Evolutionary conservation across 2,888 invertebrate genomes (phyloP).

Genomic region (Caenorhabditis uteleia): DNA sequence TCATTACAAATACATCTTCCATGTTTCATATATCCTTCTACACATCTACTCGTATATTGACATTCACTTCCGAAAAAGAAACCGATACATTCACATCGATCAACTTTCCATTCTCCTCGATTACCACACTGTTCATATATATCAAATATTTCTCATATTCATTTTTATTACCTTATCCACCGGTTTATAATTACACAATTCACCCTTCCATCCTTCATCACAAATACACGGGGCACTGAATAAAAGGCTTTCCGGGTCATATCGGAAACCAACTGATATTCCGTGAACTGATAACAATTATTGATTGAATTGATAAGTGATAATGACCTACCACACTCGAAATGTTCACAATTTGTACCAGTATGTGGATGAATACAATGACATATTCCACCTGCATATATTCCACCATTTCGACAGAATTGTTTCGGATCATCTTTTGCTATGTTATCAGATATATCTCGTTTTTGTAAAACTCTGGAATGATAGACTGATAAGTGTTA

Average conservation of each 20-base stretch:
- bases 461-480: slow-evolving; percentile 31
- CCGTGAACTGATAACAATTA: slow-evolving; percentile 54
- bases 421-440: slow-evolving; percentile 43
- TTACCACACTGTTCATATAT: slow-evolving; percentile 54
- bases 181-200: slow-evolving; percentile 59
- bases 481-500: neutral
- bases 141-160: neutral
- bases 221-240: slow-evolving; percentile 61
- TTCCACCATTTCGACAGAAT: slow-evolving; percentile 49
- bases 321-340: slow-evolving; percentile 51
- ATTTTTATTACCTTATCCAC: slow-evolving; percentile 51
- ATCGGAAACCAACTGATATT: slow-evolving; percentile 56
- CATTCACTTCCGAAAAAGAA: slow-evolving; percentile 63
- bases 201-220: slow-evolving; percentile 58
- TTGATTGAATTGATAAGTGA: neutral
- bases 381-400: slow-evolving; percentile 47
- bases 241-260: slow-evolving; percentile 56
- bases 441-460: slow-evolving; percentile 46
- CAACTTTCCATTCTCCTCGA: slow-evolving; percentile 60
- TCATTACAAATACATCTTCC: slow-evolving; percentile 61
- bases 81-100: slow-evolving; percentile 60
- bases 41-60: slow-evolving; percentile 62
- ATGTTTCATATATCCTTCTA: slow-evolving; percentile 51
- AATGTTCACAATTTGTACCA: slow-evolving; percentile 55
- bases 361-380: slow-evolving; percentile 60